Evolutionary conservation across 2,797 vertebrate species (phyloP).

Genomic region (Liparis tanakae): DNA sequence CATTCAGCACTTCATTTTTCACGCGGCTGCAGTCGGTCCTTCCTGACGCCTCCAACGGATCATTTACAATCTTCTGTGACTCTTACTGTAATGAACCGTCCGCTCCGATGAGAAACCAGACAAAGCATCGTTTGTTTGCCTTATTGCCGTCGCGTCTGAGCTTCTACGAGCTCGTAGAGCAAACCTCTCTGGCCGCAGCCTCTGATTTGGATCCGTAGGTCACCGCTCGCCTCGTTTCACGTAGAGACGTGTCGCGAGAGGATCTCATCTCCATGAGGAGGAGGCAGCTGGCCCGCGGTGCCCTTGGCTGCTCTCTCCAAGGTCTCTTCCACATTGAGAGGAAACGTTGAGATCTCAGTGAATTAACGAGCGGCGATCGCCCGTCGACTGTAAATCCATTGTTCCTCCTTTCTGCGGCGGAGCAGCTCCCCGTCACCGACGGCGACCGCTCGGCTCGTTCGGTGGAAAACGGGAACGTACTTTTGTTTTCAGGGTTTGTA

Average conservation of each 20-base stretch:
- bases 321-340: conserved; percentile 14
- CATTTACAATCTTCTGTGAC: not conserved
- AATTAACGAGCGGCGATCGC: conserved; percentile 33
- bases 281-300: conserved; percentile 2
- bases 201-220: not conserved
- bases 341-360: conserved; percentile 17
- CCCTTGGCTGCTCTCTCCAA: conserved; percentile 1
- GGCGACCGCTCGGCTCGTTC: not conserved
- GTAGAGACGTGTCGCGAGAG: not conserved
- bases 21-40: not conserved
- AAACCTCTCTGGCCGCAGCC: not conserved
- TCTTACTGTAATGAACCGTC: not conserved
- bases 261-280: conserved; percentile 18
- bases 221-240: not conserved
- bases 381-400: conserved; percentile 16
- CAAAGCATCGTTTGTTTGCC: not conserved
- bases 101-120: not conserved
- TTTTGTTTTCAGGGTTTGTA: not conserved
- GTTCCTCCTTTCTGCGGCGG: conserved; percentile 11
- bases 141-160: not conserved
- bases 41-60: not conserved
- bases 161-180: not conserved
- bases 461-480: not conserved
- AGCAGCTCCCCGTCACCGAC: conserved; percentile 3
- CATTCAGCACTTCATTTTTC: not conserved